Conservation (phyloP, 37 sponge, comb jelly and placozoan genomes). For the Corticium candelabrum region DNA sequence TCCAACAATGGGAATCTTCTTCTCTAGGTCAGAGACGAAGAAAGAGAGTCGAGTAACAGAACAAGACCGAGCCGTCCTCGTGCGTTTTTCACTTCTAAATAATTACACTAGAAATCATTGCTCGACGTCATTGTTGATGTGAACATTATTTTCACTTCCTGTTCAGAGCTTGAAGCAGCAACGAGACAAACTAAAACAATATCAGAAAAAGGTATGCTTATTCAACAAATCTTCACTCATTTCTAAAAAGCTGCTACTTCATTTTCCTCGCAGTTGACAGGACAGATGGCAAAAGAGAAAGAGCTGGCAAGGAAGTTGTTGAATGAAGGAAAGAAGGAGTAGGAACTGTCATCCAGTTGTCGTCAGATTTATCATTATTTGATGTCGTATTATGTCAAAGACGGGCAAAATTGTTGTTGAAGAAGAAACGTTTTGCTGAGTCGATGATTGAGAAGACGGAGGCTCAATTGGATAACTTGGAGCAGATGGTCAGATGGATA, state of each 20-base stretch:
- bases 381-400: slow-evolving; percentile 20
- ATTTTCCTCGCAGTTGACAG: neutral
- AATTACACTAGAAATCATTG: no score
- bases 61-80: slow-evolving; percentile 87
- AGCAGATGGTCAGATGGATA: slow-evolving; percentile 56
- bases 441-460: slow-evolving; percentile 86
- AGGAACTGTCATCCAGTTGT: slow-evolving; percentile 3
- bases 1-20: slow-evolving; percentile 6
- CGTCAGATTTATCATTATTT: neutral
- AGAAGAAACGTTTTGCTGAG: slow-evolving; percentile 91
- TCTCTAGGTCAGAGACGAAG: neutral
- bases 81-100: slow-evolving; percentile 16
- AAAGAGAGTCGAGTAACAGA: slow-evolving; percentile 55
- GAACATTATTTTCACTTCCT: neutral
- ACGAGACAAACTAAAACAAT: slow-evolving; percentile 79
- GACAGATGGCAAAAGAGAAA: slow-evolving; percentile 75
- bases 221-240: no score
- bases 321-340: slow-evolving; percentile 91
- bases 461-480: slow-evolving; percentile 81
- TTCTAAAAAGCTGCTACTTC: no score
- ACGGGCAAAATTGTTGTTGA: slow-evolving; percentile 84
- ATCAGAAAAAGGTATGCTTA: slow-evolving; percentile 79
- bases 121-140: no score
- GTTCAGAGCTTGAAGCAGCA: slow-evolving; percentile 69
- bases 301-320: slow-evolving; percentile 74